Evolutionary conservation across 2,888 invertebrate genomes (phyloP), one percentile per base, ranked within the genome.

Genomic region (Tenthredo distinguenda): DNA sequence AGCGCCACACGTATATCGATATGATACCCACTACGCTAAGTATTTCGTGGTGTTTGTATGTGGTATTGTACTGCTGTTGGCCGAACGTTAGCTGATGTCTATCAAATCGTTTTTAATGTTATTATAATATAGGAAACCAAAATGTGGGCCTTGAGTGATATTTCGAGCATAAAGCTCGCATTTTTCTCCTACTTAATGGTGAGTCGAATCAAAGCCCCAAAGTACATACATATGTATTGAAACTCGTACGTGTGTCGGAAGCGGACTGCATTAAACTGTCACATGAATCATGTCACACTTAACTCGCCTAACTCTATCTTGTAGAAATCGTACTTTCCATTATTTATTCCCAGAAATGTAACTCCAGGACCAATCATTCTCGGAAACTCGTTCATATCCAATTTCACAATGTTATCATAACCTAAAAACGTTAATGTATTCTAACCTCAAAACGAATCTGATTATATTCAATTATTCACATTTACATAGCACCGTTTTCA

Each of bases 151-250:
- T 88, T 89, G 88, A 89, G 90, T 89, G 88, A 90, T 90, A 90
- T 91, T 86, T 89, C 89, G 87, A 89, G 89, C 88, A 87, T 90
- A 86, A 94, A 91, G 91, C 88, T 90, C 88, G 90, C 91, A 87
- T 88, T 93, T 89, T 90, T 94, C 87, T 89, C 91, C 68, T 91
- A 91, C 91, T 88, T 94, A 86, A 87, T 93, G 92, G 94, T 94
- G 88, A 94, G 94, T 93, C 76, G 7, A 50, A 62, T 58, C n/a
- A 15, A 18, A 50, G 37, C 50, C 40, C 3, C 55, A 50, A 81
- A 76, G 18, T 55, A 1, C 5, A 7, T 2, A 55, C 9, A 55
- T 15, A 15, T 18, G 2, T 43, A 74, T 43, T 43, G 7, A 43
- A 40, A 40, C 26, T 10, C 74, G 6, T 40, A 21, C 21, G 21